Conservation (phyloP, 2,797 vertebrate species). For the Lophotriccus pileatus region DNA sequence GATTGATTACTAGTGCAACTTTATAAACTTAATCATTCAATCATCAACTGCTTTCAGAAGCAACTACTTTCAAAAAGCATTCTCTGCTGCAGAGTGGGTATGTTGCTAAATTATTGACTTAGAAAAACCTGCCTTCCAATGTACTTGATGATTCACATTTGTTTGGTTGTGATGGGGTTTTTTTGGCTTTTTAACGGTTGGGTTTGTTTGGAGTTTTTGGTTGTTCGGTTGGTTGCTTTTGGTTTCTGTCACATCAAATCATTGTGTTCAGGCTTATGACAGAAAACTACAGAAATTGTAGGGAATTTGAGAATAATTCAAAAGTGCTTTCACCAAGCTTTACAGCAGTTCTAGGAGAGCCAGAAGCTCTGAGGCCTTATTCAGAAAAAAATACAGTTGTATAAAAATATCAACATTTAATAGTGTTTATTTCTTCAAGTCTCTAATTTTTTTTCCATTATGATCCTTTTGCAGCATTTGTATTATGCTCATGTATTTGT, state of each 20-base stretch:
- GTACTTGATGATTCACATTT: background rate
- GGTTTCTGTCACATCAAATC: background rate
- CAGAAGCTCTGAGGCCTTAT: background rate
- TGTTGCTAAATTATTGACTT: background rate
- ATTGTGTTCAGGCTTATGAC: background rate
- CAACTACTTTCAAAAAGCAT: background rate
- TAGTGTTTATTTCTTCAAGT: background rate
- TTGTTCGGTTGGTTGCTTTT: background rate
- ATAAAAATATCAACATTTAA: background rate
- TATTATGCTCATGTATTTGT: background rate
- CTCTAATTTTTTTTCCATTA: background rate
- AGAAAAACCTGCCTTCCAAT: background rate
- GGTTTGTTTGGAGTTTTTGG: fast-evolving
- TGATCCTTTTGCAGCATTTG: background rate
- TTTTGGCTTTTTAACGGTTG: background rate
- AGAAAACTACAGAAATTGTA: background rate
- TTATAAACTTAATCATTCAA: background rate
- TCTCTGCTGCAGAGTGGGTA: background rate
- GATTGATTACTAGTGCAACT: background rate
- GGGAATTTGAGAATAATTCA: background rate
- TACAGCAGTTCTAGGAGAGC: background rate
- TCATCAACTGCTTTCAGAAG: background rate
- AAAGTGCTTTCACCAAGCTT: background rate
- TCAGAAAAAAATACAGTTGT: background rate
- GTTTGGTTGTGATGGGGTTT: background rate